Conservation (phyloP, 2,113 vertebrate species). For the Sinocyclocheilus rhinocerous region DNA sequence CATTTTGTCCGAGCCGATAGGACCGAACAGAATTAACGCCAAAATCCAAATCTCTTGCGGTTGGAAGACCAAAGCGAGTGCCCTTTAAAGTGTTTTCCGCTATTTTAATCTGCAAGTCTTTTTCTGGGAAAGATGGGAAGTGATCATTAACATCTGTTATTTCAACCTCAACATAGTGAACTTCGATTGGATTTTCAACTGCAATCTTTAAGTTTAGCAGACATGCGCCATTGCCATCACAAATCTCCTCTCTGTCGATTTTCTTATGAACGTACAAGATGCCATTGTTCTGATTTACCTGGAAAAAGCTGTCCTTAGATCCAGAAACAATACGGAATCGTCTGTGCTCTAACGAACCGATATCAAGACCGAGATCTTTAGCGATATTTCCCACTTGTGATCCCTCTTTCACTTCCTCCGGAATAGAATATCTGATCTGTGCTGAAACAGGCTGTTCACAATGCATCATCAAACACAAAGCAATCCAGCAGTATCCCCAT, state of each 20-base stretch:
- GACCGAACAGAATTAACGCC: constrained; percentile 41
- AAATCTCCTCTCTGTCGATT: constrained; percentile 44
- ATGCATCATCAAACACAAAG: constrained; percentile 54
- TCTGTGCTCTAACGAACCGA: constrained; percentile 65
- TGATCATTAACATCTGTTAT: constrained; percentile 64
- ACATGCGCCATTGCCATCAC: constrained; percentile 61
- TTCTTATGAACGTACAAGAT: too few relatives aligned
- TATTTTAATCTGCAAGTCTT: constrained; percentile 44
- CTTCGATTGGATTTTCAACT: constrained; percentile 60
- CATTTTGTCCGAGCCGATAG: constrained; percentile 49
- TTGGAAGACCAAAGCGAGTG: constrained; percentile 51
- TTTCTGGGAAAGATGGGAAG: constrained; percentile 53
- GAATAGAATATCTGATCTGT: constrained; percentile 69
- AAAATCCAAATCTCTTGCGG: constrained; percentile 51
- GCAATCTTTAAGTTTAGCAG: constrained; percentile 58
- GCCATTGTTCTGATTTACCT: too few relatives aligned
- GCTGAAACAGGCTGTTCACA: constrained; percentile 44
- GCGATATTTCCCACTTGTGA: constrained; percentile 38
- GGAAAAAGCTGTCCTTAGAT: background rate
- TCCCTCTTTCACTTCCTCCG: constrained; percentile 49
- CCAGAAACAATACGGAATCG: constrained; percentile 72
- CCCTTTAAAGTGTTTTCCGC: constrained; percentile 45
- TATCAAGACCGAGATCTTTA: constrained; percentile 60
- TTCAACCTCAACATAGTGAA: constrained; percentile 59
- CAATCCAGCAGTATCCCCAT: constrained; percentile 36